Evolutionary conservation across 2,797 vertebrate genomes (phyloP).

Genomic region (Pangasius larnaudii): DNA sequence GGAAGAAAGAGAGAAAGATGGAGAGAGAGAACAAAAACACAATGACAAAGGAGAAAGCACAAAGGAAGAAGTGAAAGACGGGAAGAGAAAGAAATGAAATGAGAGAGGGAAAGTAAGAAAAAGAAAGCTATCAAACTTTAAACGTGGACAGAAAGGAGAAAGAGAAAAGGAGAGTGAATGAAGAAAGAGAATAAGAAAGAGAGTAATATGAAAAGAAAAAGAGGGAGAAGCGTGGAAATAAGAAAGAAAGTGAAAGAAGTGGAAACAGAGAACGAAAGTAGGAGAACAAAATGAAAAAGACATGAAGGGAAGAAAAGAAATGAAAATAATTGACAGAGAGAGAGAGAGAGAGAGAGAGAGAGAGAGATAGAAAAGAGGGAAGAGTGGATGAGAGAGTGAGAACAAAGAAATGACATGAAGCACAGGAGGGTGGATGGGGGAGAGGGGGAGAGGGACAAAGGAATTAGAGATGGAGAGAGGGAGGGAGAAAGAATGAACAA

Average conservation of each 20-base stretch:
- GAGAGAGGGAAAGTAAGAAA: background rate
- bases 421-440: background rate
- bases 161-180: background rate
- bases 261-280: background rate
- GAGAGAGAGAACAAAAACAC: background rate
- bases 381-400: background rate
- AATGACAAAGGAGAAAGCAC: background rate
- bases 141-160: too few species aligned
- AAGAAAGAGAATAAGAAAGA: background rate
- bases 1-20: background rate
- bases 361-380: background rate
- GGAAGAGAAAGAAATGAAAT: background rate
- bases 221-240: background rate
- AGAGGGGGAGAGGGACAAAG: background rate
- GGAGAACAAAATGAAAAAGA: background rate
- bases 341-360: too few species aligned
- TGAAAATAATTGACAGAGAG: background rate
- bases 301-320: background rate
- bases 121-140: too few species aligned
- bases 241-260: background rate
- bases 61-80: background rate
- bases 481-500: background rate
- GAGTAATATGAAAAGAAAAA: background rate
- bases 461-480: background rate
- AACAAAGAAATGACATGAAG: constrained; percentile 7